phyloP scores from a whole-genome alignment of 2,888 invertebrate species.

The Chymomyza caudatula region DNA sequence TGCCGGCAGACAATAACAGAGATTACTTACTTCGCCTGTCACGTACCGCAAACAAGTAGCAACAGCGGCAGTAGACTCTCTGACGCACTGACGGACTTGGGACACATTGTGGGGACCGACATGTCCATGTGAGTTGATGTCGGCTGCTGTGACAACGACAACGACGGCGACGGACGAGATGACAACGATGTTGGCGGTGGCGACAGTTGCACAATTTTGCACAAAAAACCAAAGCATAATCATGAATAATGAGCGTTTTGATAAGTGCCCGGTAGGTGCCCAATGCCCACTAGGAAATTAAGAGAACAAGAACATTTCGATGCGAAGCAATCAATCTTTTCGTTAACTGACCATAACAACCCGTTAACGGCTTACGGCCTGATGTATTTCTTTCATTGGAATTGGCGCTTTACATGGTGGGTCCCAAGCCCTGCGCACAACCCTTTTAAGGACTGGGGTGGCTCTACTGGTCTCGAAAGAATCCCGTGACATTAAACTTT shows the following conservation, averaged over 20 bases:
- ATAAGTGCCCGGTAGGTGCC: conserved; percentile 60
- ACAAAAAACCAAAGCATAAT: conserved; percentile 73
- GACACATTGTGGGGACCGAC: conserved; percentile 20
- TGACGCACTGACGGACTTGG: conserved; percentile 10
- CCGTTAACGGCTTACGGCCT: too few species aligned
- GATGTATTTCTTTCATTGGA: too few species aligned
- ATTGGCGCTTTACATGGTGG: too few species aligned
- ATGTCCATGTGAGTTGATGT: conserved; percentile 22
- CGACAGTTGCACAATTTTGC: conserved; percentile 74
- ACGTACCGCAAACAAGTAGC: not conserved
- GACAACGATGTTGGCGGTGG: not conserved
- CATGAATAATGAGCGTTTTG: conserved; percentile 75
- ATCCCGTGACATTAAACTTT: too few species aligned
- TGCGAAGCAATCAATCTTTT: too few species aligned
- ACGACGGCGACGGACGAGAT: not conserved
- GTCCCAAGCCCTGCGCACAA: too few species aligned
- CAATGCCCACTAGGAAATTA: conserved; percentile 62
- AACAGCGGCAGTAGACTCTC: not conserved
- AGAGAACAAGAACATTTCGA: conserved; percentile 23
- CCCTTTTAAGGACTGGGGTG: too few species aligned
- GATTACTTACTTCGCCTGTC: not conserved
- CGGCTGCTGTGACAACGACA: conserved; percentile 24
- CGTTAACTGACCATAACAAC: too few species aligned
- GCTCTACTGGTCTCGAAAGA: too few species aligned
- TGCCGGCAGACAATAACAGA: not conserved